Conservation (phyloP, 2,113 vertebrate species). For the Petaurus breviceps region DNA sequence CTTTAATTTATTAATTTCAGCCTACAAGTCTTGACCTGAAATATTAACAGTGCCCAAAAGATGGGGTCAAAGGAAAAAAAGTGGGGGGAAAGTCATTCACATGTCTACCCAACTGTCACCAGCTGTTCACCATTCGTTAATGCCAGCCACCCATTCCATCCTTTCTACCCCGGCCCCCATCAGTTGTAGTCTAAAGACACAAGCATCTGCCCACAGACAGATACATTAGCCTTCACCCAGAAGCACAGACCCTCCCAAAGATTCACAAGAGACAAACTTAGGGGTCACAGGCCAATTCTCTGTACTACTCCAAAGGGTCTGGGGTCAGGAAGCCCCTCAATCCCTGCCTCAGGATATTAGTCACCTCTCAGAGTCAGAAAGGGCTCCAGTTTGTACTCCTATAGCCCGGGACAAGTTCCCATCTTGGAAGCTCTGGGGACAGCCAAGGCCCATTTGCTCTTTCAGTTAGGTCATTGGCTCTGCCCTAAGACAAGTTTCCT, state of each 20-base stretch:
- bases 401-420: not conserved
- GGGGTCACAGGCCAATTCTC: not conserved
- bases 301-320: not conserved
- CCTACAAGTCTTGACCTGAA: not conserved
- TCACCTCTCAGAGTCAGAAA: not conserved
- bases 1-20: too few relatives aligned
- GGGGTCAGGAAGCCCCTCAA: not conserved
- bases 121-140: not conserved
- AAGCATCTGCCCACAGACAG: not conserved
- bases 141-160: rapidly evolving
- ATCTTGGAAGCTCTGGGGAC: not conserved
- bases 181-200: not conserved
- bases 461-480: not conserved
- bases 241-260: not conserved
- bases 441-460: not conserved
- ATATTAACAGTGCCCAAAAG: not conserved
- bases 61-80: not conserved
- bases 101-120: not conserved
- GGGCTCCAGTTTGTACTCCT: not conserved
- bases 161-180: not conserved
- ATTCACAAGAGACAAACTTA: not conserved
- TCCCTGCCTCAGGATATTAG: too few relatives aligned
- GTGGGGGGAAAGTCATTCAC: not conserved
- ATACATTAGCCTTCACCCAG: not conserved
- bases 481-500: not conserved